A percentile compares a stretch with the other conserved stretches of the same genome.
Evolutionary conservation across 2,797 vertebrate genomes (phyloP).

Genomic region (Danio albolineatus): DNA sequence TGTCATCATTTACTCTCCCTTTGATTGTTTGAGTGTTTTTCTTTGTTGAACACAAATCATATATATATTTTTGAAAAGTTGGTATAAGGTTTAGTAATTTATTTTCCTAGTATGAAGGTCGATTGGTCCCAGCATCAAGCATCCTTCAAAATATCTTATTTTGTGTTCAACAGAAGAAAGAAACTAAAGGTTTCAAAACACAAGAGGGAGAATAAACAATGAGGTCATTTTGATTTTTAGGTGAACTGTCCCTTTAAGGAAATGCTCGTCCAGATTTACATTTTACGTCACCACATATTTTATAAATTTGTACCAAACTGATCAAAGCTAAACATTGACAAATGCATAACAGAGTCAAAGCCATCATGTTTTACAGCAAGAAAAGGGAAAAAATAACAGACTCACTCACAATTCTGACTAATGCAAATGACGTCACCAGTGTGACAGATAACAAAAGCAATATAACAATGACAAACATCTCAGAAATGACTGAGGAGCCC

Average conservation of each 20-base stretch:
- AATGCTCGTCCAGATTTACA: not conserved
- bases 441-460: slow-evolving; percentile 11
- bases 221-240: no score
- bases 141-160: no score
- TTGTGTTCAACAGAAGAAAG: no score
- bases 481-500: not conserved
- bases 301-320: not conserved
- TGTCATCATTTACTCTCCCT: no score
- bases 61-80: no score
- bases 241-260: not conserved
- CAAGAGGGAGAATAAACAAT: no score
- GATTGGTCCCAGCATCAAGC: no score
- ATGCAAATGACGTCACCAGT: not conserved
- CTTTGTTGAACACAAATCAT: no score
- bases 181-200: no score
- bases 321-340: slow-evolving; percentile 1
- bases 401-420: not conserved
- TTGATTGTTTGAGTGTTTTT: no score
- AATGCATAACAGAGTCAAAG: not conserved
- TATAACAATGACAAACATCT: slow-evolving; percentile 24
- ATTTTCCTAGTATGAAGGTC: no score
- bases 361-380: not conserved
- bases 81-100: no score
- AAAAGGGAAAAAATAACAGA: slow-evolving; percentile 4
- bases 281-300: not conserved